phyloP scores from a whole-genome alignment of 2,888 invertebrate genomes.

The Trisateles emortualis region DNA sequence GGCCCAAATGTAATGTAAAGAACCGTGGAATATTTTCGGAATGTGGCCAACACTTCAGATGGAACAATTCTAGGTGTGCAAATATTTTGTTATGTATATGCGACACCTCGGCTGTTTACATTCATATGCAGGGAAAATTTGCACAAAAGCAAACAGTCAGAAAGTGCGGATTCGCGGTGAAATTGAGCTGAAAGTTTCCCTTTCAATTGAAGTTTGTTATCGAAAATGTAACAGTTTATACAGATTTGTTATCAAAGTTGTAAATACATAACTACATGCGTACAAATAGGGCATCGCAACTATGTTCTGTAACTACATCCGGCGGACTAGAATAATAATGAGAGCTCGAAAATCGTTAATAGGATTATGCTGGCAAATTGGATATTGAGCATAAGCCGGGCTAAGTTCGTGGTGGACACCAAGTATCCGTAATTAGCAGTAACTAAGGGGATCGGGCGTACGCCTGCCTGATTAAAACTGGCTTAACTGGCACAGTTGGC shows the following conservation, averaged over 20 bases:
- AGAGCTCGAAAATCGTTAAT: constrained; percentile 75
- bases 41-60: constrained; percentile 26
- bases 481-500: constrained; percentile 63
- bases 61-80: constrained; percentile 19
- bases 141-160: constrained; percentile 27
- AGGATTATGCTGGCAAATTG: constrained; percentile 79
- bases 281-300: constrained; percentile 27
- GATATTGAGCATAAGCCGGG: constrained; percentile 77
- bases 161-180: constrained; percentile 18
- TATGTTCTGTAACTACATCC: constrained; percentile 29
- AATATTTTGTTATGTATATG: constrained; percentile 36
- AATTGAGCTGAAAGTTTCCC: constrained; percentile 39
- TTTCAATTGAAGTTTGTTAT: constrained; percentile 42
- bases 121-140: constrained; percentile 22
- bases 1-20: constrained; percentile 23
- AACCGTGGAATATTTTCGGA: constrained; percentile 35
- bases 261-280: constrained; percentile 32
- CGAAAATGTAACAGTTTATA: constrained; percentile 34
- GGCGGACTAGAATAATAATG: constrained; percentile 61
- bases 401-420: constrained; percentile 78
- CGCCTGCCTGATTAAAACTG: constrained; percentile 69
- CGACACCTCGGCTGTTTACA: constrained; percentile 15
- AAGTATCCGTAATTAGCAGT: constrained; percentile 82
- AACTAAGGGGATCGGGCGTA: constrained; percentile 72
- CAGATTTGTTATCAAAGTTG: constrained; percentile 39